These are phyloP conservation scores for Dexiosoma caninum DNA, from an alignment of 2,888 invertebrate genomes.

Conservation along the genomic window DNA sequence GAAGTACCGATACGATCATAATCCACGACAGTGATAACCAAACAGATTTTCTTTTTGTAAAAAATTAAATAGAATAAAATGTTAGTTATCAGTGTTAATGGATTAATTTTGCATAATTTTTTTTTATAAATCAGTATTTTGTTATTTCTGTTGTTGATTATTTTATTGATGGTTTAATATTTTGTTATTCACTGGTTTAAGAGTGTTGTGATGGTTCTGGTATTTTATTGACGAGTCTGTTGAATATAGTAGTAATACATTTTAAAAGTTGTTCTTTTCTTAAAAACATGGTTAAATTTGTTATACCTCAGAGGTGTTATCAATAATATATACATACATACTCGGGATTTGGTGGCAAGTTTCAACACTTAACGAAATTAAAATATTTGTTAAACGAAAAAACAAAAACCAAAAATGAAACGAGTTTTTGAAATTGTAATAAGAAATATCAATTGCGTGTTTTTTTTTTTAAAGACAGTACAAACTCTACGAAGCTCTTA, in stretches of 20 bases:
- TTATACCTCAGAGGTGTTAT: conserved; percentile 32
- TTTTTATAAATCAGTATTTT: conserved; percentile 47
- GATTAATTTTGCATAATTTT: conserved; percentile 45
- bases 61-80: conserved; percentile 62
- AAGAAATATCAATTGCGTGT: conserved; percentile 38
- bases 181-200: conserved; percentile 34
- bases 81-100: conserved; percentile 58
- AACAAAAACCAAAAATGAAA: neutral
- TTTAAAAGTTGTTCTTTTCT: conserved; percentile 23
- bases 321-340: conserved; percentile 48
- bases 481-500: too few species aligned
- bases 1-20: conserved; percentile 99
- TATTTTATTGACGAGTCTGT: conserved; percentile 53
- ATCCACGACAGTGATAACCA: conserved; percentile 99
- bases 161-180: conserved; percentile 33
- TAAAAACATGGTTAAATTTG: conserved; percentile 13
- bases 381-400: conserved; percentile 16
- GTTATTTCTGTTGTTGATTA: conserved; percentile 44
- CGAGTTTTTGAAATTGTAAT: neutral
- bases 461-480: too few species aligned
- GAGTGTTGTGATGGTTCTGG: conserved; percentile 53
- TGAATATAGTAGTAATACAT: conserved; percentile 47
- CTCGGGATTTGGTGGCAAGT: conserved; percentile 51
- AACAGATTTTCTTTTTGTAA: conserved; percentile 92
- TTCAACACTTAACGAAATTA: conserved; percentile 42